phyloP scores from a whole-genome alignment of 2,888 invertebrate species.

The Lamellibrachia columna region DNA sequence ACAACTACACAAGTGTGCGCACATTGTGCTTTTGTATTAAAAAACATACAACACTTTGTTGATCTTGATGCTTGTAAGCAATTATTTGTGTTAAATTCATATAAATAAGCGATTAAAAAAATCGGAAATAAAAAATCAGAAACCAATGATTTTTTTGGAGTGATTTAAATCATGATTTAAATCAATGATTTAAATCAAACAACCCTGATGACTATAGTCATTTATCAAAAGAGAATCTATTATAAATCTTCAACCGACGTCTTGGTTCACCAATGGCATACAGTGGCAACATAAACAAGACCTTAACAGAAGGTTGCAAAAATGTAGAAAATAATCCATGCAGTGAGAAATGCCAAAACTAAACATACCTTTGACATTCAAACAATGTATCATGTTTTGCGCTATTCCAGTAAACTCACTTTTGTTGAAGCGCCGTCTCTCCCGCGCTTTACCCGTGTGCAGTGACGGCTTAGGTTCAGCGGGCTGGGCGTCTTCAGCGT shows the following conservation, averaged over 20 bases:
- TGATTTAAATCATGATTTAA: too few species aligned
- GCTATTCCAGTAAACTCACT: constrained; percentile 35
- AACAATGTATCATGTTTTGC: neutral
- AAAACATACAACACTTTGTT: too few species aligned
- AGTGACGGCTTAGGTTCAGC: constrained; percentile 36
- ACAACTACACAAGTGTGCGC: too few species aligned
- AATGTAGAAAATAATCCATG: neutral
- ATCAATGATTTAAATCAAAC: too few species aligned
- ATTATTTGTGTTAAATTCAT: too few species aligned
- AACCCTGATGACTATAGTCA: too few species aligned
- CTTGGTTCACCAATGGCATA: neutral
- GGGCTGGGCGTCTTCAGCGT: constrained; percentile 51
- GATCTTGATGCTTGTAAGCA: too few species aligned
- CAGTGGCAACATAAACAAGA: neutral
- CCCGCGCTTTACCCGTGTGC: constrained; percentile 44
- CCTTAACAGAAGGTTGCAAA: neutral
- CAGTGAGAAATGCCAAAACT: neutral
- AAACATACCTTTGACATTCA: neutral
- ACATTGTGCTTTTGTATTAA: too few species aligned
- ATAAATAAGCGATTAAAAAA: too few species aligned
- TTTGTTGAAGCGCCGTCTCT: constrained; percentile 46
- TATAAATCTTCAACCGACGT: neutral
- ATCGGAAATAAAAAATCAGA: too few species aligned
- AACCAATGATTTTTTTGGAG: too few species aligned
- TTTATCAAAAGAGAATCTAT: neutral